Evolutionary conservation across 1,140 invertebrate genomes (phyloP), one percentile per base, ranked within the genome.

Genomic region (Drosophila miranda): DNA sequence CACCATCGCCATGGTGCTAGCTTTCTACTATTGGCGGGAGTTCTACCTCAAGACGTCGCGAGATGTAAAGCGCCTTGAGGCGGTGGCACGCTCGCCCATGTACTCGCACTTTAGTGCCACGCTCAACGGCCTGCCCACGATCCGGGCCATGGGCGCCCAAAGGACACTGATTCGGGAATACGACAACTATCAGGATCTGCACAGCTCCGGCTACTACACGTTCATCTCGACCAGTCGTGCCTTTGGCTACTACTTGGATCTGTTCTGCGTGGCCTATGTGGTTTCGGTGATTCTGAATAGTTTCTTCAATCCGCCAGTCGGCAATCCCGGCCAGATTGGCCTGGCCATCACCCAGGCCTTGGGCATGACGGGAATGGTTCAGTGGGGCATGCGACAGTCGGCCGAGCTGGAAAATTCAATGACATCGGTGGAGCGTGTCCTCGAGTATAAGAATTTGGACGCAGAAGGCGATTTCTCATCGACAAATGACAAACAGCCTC

Each of bases 31-130:
- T 11, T 91, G 97, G 43, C 91, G 97, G 28, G 92, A 93, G 43
- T 95, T 97, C 83, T 98, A 98, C 90, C 91, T 99, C 8, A 92
- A 93, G 28, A 96, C 96, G 0, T 96, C 96, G 30, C 92, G 97
- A 48, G 96, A 95, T 91, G 93, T 98, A 23, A 98, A 98, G 91
- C 93, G 97, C 61, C 93, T 98, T 59, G 97, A 98, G 93, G 96
- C 95, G 51, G 68, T 91, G 94, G 95, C 94, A 51, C 93, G 95
- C 51, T 95, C 94, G 84, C 96, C 96, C 2, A 93, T 97, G 13
- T 97, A 96, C 80, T 95, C 95, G 2, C 95, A 97, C 60, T 91
- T 97, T 0, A 95, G 93, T 50, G 92, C 95, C 1, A 94, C 95
- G 0, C 63, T 97, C 6, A 93, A 93, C 75, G 96, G 96, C 8